Evolutionary conservation across 1,140 invertebrate genomes (phyloP), one percentile per base, ranked within the genome.

Genomic region (Panonychus citri): DNA sequence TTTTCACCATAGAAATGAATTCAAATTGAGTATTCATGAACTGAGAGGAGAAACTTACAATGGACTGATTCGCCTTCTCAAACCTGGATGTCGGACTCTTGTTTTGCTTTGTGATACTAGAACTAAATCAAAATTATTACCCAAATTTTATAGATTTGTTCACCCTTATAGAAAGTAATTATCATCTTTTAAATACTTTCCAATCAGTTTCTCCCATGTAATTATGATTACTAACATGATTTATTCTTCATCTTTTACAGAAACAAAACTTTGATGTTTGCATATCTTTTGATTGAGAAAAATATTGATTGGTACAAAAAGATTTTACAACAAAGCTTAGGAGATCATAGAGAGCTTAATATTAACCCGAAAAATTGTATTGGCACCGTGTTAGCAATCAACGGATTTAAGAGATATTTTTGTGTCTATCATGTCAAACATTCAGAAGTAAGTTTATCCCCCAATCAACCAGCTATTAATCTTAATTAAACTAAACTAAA

Each of bases 351-450:
- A 48, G 80, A 85, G 62, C 73, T 95, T 54, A 80, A 82, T 61
- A 93, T 97, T 39, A 96, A 97, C 75, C 84, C 88, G 3, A 79
- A 85, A 63, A 96, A 96, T 73, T 95, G 89, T 70, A 81, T 96
- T 34, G 94, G 94, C 7, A 98, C 94, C 24, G 91, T 98, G 30
- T 70, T 98, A 24, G 84, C 89, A 1, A 71, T 97, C 37, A 97
- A 96, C 72, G 91, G 91, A 4, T 85, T 89, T 69, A 75, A 90
- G 51, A 89, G 90, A 71, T 96, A 96, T 71, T 96, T 95, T 72
- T 95, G 87, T 67, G 90, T 98, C 73, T 97, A 94, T 71, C 91
- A 98, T 71, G 87, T 90, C 37, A 93, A 90, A 68, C 85, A 90
- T 70, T 77, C 77, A 21, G 79, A 79, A 25, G 26, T 54, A 30